These are phyloP conservation scores for Recurvirostra avosetta DNA, from an alignment of 2,113 vertebrate species.

Conservation along the genomic window DNA sequence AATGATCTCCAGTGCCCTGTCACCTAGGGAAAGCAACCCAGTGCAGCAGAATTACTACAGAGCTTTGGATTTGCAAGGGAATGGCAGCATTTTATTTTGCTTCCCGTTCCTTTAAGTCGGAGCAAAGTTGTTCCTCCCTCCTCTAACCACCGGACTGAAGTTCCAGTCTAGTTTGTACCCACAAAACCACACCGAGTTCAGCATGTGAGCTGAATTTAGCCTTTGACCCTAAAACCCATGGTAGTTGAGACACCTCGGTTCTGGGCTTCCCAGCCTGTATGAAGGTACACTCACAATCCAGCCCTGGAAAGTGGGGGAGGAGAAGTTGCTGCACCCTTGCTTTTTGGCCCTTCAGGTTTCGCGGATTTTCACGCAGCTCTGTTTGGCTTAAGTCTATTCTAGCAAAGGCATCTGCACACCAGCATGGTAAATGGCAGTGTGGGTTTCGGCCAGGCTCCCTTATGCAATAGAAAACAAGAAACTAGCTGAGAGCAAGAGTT, in stretches of 20 bases:
- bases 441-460: not conserved
- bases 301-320: not conserved
- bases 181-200: not conserved
- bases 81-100: not conserved
- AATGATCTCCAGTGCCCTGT: not conserved
- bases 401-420: not conserved
- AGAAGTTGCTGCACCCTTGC: not conserved
- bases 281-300: not conserved
- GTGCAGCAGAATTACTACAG: not conserved
- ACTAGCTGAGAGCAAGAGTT: not conserved
- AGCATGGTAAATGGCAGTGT: not conserved
- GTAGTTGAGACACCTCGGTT: not conserved
- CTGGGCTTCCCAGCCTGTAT: not conserved
- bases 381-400: not conserved
- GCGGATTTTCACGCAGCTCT: not conserved
- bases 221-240: not conserved
- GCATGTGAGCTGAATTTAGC: not conserved
- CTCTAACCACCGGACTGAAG: not conserved
- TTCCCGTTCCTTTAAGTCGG: not conserved
- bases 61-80: not conserved
- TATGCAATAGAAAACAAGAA: not conserved
- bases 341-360: not conserved
- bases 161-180: not conserved
- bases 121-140: not conserved
- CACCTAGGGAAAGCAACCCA: not conserved